A percentile compares a stretch with the other conserved stretches of the same genome.
These are phyloP conservation scores for Brachionus plicatilis DNA, from an alignment of 1,140 invertebrate genomes.

Conservation along the genomic window DNA sequence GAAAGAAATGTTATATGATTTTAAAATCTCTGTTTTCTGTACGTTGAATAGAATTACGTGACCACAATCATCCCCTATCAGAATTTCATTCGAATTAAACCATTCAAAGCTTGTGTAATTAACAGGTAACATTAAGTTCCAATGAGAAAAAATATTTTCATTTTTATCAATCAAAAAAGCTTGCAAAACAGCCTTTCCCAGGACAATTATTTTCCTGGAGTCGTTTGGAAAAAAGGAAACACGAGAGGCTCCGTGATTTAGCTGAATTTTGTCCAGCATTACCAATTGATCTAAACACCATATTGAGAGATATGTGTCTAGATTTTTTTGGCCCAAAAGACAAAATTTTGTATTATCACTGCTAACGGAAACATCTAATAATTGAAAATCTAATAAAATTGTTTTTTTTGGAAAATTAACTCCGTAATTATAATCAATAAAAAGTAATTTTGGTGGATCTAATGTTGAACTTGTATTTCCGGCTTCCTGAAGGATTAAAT, in stretches of 20 bases:
- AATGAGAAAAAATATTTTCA: not conserved
- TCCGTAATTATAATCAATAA: conserved; percentile 7
- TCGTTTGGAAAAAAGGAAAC: conserved; percentile 1
- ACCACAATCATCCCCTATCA: not conserved
- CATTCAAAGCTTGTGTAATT: not conserved
- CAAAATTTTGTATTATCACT: not conserved
- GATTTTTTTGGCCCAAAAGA: not conserved
- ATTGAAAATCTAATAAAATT: not conserved
- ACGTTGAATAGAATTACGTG: not conserved
- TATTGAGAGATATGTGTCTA: not conserved
- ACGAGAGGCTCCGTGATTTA: not conserved
- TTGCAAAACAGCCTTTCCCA: not conserved
- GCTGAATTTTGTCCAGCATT: not conserved
- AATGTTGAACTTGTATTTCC: not conserved
- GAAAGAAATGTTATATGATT: not conserved
- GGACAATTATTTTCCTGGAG: not conserved
- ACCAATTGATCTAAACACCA: not conserved
- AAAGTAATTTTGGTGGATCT: not conserved
- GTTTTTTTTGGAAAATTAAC: not conserved
- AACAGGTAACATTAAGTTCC: not conserved
- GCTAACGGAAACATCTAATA: not conserved
- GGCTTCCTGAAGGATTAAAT: not conserved
- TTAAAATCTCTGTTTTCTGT: not conserved
- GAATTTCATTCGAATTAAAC: not conserved
- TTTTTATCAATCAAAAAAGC: not conserved